A percentile compares a stretch with the other conserved stretches of the same genome.
These are phyloP conservation scores for Ectemnius lituratus DNA, from an alignment of 2,888 invertebrate genomes.

Conservation along the genomic window DNA sequence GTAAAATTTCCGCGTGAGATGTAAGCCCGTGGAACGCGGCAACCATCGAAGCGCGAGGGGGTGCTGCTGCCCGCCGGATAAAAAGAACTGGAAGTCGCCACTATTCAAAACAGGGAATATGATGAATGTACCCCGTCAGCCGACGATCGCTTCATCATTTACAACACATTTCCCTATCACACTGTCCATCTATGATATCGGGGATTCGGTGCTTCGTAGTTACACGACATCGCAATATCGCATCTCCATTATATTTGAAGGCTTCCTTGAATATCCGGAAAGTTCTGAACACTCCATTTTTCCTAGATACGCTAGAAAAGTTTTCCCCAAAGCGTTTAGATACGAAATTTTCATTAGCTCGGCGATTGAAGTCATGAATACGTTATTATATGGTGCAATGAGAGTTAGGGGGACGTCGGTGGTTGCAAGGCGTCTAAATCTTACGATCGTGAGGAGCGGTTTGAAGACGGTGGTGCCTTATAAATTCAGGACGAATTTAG, in stretches of 20 bases:
- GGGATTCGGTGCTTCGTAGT: not conserved
- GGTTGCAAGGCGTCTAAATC: slow-evolving; percentile 10
- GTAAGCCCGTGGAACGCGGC: not conserved
- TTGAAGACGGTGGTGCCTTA: slow-evolving; percentile 39
- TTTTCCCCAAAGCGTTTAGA: too few relatives aligned
- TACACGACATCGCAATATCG: too few relatives aligned
- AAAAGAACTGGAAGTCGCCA: slow-evolving; percentile 13
- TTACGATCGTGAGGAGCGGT: slow-evolving; percentile 4
- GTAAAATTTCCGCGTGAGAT: not conserved
- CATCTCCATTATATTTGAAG: too few relatives aligned
- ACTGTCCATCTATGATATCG: slow-evolving; percentile 20
- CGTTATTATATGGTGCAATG: too few relatives aligned
- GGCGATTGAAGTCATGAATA: too few relatives aligned
- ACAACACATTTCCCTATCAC: slow-evolving; percentile 30
- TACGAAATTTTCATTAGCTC: too few relatives aligned
- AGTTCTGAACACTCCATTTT: too few relatives aligned
- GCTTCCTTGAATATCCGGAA: too few relatives aligned
- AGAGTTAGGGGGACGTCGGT: not conserved
- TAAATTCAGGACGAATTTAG: slow-evolving; percentile 70
- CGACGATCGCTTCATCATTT: slow-evolving; percentile 44
- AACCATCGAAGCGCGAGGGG: not conserved
- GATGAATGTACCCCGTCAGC: slow-evolving; percentile 59
- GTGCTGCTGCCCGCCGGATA: not conserved
- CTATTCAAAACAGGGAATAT: slow-evolving; percentile 56
- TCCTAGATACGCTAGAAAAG: too few relatives aligned